phyloP scores from a whole-genome alignment of 2,797 vertebrate species.

The Heterohyrax brucei region DNA sequence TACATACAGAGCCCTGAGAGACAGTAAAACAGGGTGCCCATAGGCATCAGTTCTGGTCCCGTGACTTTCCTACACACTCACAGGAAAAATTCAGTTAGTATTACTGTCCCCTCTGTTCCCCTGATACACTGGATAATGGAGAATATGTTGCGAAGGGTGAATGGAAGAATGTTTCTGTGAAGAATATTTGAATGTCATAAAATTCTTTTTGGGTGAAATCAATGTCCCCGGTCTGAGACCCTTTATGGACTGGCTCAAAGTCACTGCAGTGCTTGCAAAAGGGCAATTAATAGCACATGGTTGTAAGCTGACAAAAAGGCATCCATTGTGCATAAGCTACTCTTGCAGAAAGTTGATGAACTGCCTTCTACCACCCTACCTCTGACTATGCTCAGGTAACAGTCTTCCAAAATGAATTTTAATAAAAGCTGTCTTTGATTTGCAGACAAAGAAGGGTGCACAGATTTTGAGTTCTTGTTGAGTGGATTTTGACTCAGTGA shows the following conservation, averaged over 20 bases:
- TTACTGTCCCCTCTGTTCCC: not conserved
- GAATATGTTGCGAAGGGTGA: not conserved
- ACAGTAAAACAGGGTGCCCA: fast-evolving
- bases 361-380: not conserved
- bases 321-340: not conserved
- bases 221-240: not conserved
- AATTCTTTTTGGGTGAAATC: not conserved
- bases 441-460: not conserved
- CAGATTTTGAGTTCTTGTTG: not conserved
- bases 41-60: fast-evolving
- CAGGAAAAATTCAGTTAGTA: not conserved
- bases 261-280: not conserved
- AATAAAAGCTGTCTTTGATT: not conserved
- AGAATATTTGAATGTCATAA: not conserved
- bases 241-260: not conserved
- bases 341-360: not conserved
- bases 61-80: not conserved
- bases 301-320: not conserved
- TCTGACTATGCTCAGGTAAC: not conserved
- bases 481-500: not conserved
- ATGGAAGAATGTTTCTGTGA: not conserved
- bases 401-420: not conserved
- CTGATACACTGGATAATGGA: not conserved
- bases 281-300: not conserved
- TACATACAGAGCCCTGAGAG: too few relatives aligned